Evolutionary conservation across 1,140 invertebrate species (phyloP), one percentile per base, ranked within the genome.

Genomic region (Stegodyphus mimosarum): DNA sequence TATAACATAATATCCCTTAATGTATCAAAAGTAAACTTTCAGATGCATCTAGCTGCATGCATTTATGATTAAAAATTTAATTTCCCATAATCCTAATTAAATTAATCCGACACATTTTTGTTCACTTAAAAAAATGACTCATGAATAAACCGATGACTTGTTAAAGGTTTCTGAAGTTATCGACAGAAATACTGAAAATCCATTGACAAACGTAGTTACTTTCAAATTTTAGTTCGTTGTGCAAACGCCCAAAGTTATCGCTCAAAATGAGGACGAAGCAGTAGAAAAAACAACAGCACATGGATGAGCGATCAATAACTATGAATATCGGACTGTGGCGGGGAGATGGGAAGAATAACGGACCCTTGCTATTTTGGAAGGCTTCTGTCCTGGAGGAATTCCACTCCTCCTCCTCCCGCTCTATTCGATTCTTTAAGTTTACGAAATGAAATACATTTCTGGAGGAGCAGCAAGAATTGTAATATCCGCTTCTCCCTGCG

Each of bases 371-470:
- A 74, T 48, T 75, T 33, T 33, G 33, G 33, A 33, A 33, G 33
- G 33, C 50, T 83, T 74, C 55, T 83, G 60, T 83, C 70, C 71
- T 50, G n/a, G 17, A 83, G 71, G 60, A 83, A 74, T 83, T 83
- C 66, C 52, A 15, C 53, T 72, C n/a, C n/a, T 67, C 66, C n/a
- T 9, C 78, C 48, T 48, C 15, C 51, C 18, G 11, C 72, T 69
- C 64, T 15, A 70, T 76, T 60, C 53, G 71, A 60, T 60, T 6
- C 52, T 69, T 66, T 74, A 83, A 83, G 63, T 81, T 81, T 80
- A 33, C 72, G 81, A 76, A 84, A 84, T 84, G 73, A 84, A 84
- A 84, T 75, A 55, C 81, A 75, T 76, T 76, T 69, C 9, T 6
- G 7, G 60, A 53, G 79, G 64, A 69, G 60, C 18, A 55, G 60